Evolutionary conservation across 2,797 vertebrate genomes (phyloP), one percentile per base, ranked within the genome.

Genomic region (Acanthurus tractus): DNA sequence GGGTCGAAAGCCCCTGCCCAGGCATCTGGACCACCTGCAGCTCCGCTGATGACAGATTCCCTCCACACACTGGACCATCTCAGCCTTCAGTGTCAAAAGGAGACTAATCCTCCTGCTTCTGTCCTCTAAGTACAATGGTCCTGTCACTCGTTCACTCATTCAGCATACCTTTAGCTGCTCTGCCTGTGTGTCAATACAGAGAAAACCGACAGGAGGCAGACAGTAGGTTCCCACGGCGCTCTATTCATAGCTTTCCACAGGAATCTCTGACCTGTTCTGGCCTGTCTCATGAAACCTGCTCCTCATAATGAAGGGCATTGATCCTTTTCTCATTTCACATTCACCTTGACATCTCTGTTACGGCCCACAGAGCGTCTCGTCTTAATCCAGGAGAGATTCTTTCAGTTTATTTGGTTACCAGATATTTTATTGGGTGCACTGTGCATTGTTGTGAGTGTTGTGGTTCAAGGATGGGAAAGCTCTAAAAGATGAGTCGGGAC

Each of bases 231-330:
- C 90, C 93, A 94, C 91, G 81, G 77, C 85, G 22, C 84, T 87
- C 91, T 93, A 91, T 93, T 94, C 92, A 91, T 88, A 89, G 92
- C 77, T 48, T 78, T 71, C 73, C 61, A 34, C 69, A 59, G 86
- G 91, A 93, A 94, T 94, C 89, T 88, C 81, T 76, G 83, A 92
- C 92, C 91, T 94, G 93, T 91, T 85, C 85, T 59, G 88, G 89
- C 93, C 83, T 86, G 93, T 86, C 83, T 92, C 75, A 62, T 90
- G 88, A 92, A 93, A 91, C 84, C 84, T 82, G 86, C 86, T 90
- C 89, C 87, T 86, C 78, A 86, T 90, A 90, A 92, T 89, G 89
- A 90, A 86, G 58, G 78, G 54, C 89, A 91, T 88, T 91, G 91
- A 94, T 89, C 83, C 85, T 68, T 64, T 78, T 62, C 86, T 89